phyloP scores from a whole-genome alignment of 2,888 invertebrate species.

The Oscheius onirici region DNA sequence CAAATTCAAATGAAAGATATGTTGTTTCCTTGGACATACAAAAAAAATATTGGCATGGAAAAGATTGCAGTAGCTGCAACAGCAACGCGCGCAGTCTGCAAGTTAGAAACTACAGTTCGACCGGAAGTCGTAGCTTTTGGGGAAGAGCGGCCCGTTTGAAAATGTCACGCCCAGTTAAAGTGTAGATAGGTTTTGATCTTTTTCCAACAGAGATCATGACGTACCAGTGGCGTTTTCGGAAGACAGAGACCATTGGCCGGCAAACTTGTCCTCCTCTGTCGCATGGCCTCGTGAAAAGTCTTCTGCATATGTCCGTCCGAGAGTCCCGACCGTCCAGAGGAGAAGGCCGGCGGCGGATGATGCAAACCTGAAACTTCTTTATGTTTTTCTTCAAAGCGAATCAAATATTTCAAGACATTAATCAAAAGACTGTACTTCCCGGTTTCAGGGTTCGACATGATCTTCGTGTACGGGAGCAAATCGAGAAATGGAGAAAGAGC shows the following conservation, averaged over 20 bases:
- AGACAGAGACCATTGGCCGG: conserved; percentile 52
- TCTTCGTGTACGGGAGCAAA: background rate
- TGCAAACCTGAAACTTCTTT: conserved; percentile 1
- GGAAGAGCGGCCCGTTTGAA: conserved; percentile 1
- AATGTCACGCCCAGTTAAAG: conserved; percentile 14
- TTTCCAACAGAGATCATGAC: background rate
- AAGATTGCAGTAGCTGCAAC: too few relatives aligned
- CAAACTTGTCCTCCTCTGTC: conserved; percentile 52
- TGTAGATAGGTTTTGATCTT: background rate
- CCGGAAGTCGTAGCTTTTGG: conserved; percentile 13
- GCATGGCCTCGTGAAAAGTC: conserved; percentile 55
- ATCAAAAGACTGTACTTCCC: too few relatives aligned
- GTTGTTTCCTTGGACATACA: too few relatives aligned
- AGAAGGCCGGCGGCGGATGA: conserved; percentile 34
- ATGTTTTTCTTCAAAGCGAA: background rate
- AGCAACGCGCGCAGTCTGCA: too few relatives aligned
- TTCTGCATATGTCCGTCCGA: conserved; percentile 53
- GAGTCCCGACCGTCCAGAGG: conserved; percentile 42
- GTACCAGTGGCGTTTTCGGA: conserved; percentile 7
- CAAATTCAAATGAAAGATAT: too few relatives aligned
- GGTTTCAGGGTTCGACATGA: too few relatives aligned
- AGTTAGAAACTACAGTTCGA: background rate
- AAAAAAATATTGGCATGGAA: too few relatives aligned
- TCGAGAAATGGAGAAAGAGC: background rate
- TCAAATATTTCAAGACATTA: background rate